Base-by-base conservation (phyloP, 2,888 invertebrate genomes). In the Ommatoiulus sabulosus region DNA sequence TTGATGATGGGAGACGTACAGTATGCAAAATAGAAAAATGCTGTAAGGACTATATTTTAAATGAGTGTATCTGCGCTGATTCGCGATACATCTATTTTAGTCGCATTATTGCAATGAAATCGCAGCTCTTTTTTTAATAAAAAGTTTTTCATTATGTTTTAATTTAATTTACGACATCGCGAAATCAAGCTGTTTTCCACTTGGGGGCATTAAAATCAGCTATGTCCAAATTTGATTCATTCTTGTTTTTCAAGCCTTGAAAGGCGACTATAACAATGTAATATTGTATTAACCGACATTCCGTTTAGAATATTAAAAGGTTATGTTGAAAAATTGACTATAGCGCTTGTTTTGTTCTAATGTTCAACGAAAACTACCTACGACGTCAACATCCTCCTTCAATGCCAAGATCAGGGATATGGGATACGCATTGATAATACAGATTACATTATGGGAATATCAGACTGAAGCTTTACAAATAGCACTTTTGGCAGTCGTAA, bases 251-350 rank as follows among this genome's bases (percentile, higher is more conserved):
- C 20, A 20, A 10, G 72, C 72, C 72, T 72, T 72, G 24, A 24
- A 8, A 6, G 72, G 72, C 72, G 24, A 10, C n/a, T 72, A 24
- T 72, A 72, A 72, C 24, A 72, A 72, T 72, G 24, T 24, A 72
- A 24, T 72, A 72, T 72, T 72, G 72, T 72, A 72, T 63, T 63
- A 63, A 63, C 72, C 24, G 24, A n/a, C 24, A 72, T 72, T 72
- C 8, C 72, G 24, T 72, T 72, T 72, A 72, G 72, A 24, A 72
- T 72, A 72, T 72, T 72, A 72, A 72, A 72, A 72, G 24, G 72
- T 72, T 72, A 20, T 72, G 72, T 72, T 72, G 72, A 72, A 72
- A 72, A 72, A 72, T 20, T 52, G 4, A 72, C 63, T 3, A 8
- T 72, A 35, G 35, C 35, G 35, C 35, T 35, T 72, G 72, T 7